Evolutionary conservation across 2,797 vertebrate genomes (phyloP).

Genomic region (Tiaroga cobitis): DNA sequence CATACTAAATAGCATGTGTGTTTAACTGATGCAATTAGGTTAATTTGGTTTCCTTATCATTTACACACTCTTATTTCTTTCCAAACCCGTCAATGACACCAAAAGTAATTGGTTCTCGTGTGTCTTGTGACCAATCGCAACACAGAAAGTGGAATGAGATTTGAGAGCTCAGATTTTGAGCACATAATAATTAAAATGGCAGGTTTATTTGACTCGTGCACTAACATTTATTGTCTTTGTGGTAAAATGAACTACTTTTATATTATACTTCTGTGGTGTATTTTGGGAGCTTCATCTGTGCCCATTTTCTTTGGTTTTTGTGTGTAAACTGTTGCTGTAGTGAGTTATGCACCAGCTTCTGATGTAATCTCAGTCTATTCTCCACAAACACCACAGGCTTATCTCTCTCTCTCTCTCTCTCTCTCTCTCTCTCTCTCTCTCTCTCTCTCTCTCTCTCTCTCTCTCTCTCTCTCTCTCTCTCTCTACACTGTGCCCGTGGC

Average conservation of each 20-base stretch:
- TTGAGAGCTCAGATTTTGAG: neutral
- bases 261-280: neutral
- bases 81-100: constrained; percentile 7
- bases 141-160: neutral
- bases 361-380: neutral
- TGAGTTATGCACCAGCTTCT: neutral
- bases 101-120: neutral
- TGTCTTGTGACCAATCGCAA: neutral
- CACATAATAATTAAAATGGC: no score
- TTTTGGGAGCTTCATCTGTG: neutral
- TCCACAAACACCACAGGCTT: neutral
- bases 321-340: neutral
- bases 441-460: neutral
- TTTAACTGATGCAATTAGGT: constrained; percentile 13
- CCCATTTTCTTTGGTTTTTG: no score
- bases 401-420: neutral
- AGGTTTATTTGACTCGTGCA: neutral
- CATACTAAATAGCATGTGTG: neutral
- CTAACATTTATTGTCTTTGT: neutral
- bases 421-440: neutral
- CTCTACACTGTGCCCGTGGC: neutral
- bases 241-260: neutral
- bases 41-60: neutral
- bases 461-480: neutral
- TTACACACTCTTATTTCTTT: neutral